phyloP scores from a whole-genome alignment of 1,140 invertebrate species.

The Ips typographus region DNA sequence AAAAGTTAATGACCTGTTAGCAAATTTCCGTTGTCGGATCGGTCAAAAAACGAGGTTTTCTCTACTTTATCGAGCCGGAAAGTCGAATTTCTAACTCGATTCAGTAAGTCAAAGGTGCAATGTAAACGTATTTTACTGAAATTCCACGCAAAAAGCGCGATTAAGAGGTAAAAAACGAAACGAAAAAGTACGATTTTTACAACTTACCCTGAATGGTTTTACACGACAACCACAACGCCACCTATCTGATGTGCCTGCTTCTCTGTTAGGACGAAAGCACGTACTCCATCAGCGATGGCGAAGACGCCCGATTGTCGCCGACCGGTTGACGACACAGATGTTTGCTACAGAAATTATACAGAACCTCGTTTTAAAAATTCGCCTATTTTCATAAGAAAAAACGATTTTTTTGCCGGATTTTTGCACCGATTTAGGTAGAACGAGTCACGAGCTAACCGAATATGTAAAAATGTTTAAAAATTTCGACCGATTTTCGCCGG shows the following conservation, averaged over 20 bases:
- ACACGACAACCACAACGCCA: constrained; percentile 45
- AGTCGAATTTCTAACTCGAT: constrained; percentile 16
- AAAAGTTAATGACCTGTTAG: constrained; percentile 51
- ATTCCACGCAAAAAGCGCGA: constrained; percentile 31
- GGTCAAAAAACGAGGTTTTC: constrained; percentile 40
- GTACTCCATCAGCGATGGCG: constrained; percentile 45
- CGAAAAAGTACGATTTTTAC: constrained; percentile 48
- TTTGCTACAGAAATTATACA: constrained; percentile 40
- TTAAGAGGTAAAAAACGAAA: constrained; percentile 39
- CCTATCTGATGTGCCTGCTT: constrained; percentile 48
- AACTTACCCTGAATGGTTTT: constrained; percentile 46
- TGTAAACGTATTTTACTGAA: constrained; percentile 26
- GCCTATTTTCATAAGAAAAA: constrained; percentile 28
- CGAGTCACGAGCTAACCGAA: constrained; percentile 33
- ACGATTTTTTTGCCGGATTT: constrained; percentile 37
- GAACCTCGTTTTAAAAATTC: constrained; percentile 24
- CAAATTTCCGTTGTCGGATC: constrained; percentile 45
- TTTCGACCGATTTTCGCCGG: constrained; percentile 33
- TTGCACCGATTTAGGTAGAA: constrained; percentile 37
- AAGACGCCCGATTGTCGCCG: constrained; percentile 40
- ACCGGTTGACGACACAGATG: constrained; percentile 43
- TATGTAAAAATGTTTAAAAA: constrained; percentile 44
- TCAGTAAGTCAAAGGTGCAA: constrained; percentile 9
- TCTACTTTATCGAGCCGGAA: constrained; percentile 27
- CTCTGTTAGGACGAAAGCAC: constrained; percentile 48